A percentile compares a stretch with the other conserved stretches of the same genome.
phyloP scores from a whole-genome alignment of 2,888 invertebrate genomes.

The Drosophila nigritarsus region DNA sequence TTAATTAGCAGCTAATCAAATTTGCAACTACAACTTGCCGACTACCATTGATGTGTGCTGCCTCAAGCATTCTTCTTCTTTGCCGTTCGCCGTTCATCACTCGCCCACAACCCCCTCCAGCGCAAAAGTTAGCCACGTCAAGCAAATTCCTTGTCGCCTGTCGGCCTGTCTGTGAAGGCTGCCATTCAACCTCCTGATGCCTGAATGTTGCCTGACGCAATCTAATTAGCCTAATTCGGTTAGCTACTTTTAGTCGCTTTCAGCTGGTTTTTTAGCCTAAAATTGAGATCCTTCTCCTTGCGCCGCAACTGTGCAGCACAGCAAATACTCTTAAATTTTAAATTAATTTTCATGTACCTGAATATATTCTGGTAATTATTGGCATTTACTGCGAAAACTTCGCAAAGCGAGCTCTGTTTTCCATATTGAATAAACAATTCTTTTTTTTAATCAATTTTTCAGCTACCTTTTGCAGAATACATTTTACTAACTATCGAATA shows the following conservation, averaged over 20 bases:
- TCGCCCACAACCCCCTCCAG: not conserved
- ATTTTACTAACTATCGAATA: not conserved
- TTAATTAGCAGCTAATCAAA: conserved; percentile 76
- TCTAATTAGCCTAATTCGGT: conserved; percentile 72
- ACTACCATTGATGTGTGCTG: conserved; percentile 51
- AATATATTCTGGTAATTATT: not conserved
- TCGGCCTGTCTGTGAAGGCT: conserved; percentile 22
- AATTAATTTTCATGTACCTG: not conserved
- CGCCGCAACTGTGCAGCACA: not conserved
- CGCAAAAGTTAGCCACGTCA: conserved; percentile 38
- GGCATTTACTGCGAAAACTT: not conserved
- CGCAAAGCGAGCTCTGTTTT: not conserved
- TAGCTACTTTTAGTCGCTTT: conserved; percentile 68
- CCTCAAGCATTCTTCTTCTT: not conserved
- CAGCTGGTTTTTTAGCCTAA: conserved; percentile 45
- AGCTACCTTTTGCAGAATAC: not conserved
- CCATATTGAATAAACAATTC: no score
- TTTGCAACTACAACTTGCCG: conserved; percentile 64
- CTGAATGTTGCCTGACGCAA: conserved; percentile 67
- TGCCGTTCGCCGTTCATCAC: not conserved
- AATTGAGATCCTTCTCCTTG: conserved; percentile 9
- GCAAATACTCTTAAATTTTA: not conserved
- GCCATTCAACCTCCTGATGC: conserved; percentile 46
- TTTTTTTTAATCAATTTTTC: not conserved
- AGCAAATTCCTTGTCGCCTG: conserved; percentile 9